Evolutionary conservation across 2,797 vertebrate genomes (phyloP), one percentile per base, ranked within the genome.

Genomic region (Petrocephalus sullivani): DNA sequence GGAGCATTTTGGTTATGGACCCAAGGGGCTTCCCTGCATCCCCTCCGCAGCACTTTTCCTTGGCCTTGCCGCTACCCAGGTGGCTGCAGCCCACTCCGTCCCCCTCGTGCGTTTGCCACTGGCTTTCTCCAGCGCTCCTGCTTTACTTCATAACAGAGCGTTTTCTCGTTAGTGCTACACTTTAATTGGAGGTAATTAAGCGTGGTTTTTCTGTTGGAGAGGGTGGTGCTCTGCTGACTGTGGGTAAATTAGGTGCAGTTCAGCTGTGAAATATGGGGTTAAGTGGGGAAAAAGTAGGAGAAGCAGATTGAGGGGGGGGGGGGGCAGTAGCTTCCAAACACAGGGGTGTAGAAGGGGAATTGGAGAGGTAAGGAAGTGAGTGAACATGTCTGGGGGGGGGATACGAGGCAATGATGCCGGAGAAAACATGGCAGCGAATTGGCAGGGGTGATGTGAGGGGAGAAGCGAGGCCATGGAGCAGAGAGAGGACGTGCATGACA

Each of bases 141-240:
- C 92, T 93, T 90, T 57, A 90, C 91, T 95, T 95, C 95, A 96
- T 96, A 96, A 96, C 93, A 92, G 94, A 95, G 94, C 94, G 94
- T 96, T 96, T 96, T 96, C 94, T 96, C 93, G 92, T 96, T 96
- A 96, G 94, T 92, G 89, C 92, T 93, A 91, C 91, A 92, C 92
- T 95, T 96, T 96, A 96, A 96, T 96, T 96, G 95, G 91, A 95
- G 94, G 95, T 95, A 96, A 96, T 96, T 95, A 96, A 94, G 94
- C 95, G 93, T 96, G 94, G 89, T 94, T 91, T 16, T 86, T 89
- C 91, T 91, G 89, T 93, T 94, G 93, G 93, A 92, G 92, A 91
- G 93, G 93, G 92, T 90, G 90, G 92, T 93, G 93, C 94, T 94
- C 92, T 33, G 89, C 91, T 93, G 92, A 93, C 93, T 93, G 92